phyloP scores from a whole-genome alignment of 2,888 invertebrate genomes.

The Saturnia pavonia region DNA sequence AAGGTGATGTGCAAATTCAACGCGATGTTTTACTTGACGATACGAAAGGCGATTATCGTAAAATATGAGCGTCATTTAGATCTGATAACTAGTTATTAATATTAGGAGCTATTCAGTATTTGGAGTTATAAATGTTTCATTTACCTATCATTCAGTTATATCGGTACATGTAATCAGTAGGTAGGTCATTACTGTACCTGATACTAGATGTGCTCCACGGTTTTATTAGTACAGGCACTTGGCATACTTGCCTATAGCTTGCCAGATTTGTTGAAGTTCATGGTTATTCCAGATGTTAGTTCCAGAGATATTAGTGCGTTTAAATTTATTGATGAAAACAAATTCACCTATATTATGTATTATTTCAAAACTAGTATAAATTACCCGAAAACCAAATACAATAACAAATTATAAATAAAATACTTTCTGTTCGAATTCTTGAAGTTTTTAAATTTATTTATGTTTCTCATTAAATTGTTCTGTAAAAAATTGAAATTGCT shows the following conservation, averaged over 20 bases:
- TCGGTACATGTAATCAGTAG: not conserved
- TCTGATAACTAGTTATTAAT: not conserved
- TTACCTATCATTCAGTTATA: not conserved
- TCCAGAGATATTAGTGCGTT: too few relatives aligned
- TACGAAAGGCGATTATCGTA: conserved; percentile 6
- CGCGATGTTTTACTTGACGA: conserved; percentile 14
- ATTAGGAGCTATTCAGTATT: not conserved
- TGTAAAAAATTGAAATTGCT: not conserved
- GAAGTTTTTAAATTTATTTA: not conserved
- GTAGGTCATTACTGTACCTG: not conserved
- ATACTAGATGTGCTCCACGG: too few relatives aligned
- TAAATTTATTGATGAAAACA: too few relatives aligned
- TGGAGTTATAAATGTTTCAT: not conserved
- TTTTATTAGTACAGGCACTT: too few relatives aligned
- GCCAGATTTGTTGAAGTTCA: too few relatives aligned
- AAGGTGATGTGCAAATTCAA: conserved; percentile 20
- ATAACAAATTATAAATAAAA: not conserved
- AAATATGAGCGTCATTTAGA: not conserved
- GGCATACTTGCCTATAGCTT: too few relatives aligned
- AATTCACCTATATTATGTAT: not conserved
- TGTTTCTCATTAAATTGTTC: not conserved
- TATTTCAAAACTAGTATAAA: not conserved
- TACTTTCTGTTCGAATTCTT: not conserved
- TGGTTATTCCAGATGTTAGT: too few relatives aligned
- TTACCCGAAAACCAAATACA: not conserved